Evolutionary conservation across 2,797 vertebrate genomes (phyloP), one percentile per base, ranked within the genome.

Genomic region (Erithacus rubecula): DNA sequence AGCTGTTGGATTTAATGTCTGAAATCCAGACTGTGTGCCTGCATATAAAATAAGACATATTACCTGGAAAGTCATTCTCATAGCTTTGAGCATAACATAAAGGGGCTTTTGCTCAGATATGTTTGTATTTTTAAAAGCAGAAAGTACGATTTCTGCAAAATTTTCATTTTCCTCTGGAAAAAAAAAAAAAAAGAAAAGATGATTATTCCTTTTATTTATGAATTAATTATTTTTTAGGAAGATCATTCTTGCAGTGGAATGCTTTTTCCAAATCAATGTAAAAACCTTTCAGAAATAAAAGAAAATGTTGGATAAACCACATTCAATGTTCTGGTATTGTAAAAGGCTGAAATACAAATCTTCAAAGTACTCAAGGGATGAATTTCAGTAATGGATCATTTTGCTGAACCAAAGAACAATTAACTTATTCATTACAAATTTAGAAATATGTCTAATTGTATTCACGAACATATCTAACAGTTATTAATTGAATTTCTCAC

Each of bases 361-460:
- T 83, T 80, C 56, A 83, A 46, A 93, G 59, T 64, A 83, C 81
- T 87, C 74, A 53, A 68, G 84, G 64, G 84, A 94, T 22, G 32
- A 82, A 26, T 76, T 87, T 89, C 87, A 85, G 37, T 83, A 78
- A 92, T 72, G 52, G 84, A 87, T 70, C 47, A 68, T 80, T 85
- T 92, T 92, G 44, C 22, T 84, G 47, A 55, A 81, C 64, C 89
- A 87, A 90, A 93, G 89, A 90, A 94, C 87, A 92, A 94, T 95
- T 94, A 94, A 82, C 47, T 89, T 92, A 53, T 39, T 91, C 63
- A 91, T 93, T 96, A 83, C 71, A 92, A 92, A 94, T 82, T 83
- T 89, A 92, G 82, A 68, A 96, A 94, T 17, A 62, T 62, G 16
- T 64, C 75, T 91, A 91, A 84, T 80, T 94, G 72, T 85, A 91